Evolutionary conservation across 2,113 vertebrate genomes (phyloP).

Genomic region (Brachionichthys hirsutus): DNA sequence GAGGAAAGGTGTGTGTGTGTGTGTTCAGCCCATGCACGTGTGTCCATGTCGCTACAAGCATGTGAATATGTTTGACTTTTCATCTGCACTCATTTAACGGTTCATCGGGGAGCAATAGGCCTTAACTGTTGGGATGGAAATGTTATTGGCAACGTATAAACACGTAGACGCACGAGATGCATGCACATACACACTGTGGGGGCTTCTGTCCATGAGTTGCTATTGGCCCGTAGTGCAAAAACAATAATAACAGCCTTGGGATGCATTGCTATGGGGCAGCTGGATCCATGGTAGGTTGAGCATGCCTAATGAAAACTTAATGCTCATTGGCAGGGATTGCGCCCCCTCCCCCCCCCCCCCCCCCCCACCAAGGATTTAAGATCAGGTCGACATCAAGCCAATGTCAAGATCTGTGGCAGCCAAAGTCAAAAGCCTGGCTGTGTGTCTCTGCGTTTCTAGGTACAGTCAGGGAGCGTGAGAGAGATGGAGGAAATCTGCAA

Average conservation of each 20-base stretch:
- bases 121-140: no score
- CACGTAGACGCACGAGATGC: constrained; percentile 8
- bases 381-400: constrained; percentile 62
- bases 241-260: constrained; percentile 61
- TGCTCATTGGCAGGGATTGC: constrained; percentile 64
- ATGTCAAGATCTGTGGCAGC: constrained; percentile 64
- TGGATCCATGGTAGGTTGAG: constrained; percentile 54
- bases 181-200: constrained; percentile 2
- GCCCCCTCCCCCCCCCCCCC: constrained; percentile 15
- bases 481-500: constrained; percentile 49
- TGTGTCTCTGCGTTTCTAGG: constrained; percentile 33
- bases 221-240: constrained; percentile 53
- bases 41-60: constrained; percentile 10
- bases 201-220: constrained; percentile 6
- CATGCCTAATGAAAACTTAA: constrained; percentile 65
- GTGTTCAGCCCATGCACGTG: background rate
- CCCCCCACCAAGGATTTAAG: constrained; percentile 62
- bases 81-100: constrained; percentile 39
- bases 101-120: constrained; percentile 33
- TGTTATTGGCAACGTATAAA: constrained; percentile 13
- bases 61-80: constrained; percentile 49
- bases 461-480: constrained; percentile 40
- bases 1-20: background rate
- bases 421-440: constrained; percentile 51
- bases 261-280: constrained; percentile 58